A percentile compares a stretch with the other conserved stretches of the same genome.
These are phyloP conservation scores for Drosophila serrata DNA, from an alignment of 1,140 invertebrate species.

Conservation along the genomic window DNA sequence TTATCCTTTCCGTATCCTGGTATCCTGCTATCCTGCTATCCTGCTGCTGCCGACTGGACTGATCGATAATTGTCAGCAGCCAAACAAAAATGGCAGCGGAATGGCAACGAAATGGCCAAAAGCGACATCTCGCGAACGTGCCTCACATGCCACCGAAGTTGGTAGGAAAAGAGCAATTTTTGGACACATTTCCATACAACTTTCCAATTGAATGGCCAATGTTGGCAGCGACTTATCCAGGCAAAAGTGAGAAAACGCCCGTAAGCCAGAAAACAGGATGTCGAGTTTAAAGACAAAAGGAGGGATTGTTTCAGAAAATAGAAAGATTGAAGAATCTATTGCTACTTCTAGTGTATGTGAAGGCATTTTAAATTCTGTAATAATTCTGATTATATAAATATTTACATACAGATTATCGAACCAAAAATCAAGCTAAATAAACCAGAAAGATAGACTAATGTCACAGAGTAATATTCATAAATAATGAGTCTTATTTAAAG, in stretches of 20 bases:
- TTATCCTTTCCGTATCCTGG: constrained; percentile 4
- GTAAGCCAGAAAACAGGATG: constrained; percentile 10
- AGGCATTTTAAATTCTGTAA: background rate
- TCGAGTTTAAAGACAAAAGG: background rate
- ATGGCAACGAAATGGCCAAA: constrained; percentile 66
- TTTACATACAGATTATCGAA: background rate
- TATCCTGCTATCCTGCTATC: constrained; percentile 4
- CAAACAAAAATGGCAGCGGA: constrained; percentile 59
- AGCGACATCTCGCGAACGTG: constrained; percentile 67
- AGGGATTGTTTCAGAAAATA: background rate
- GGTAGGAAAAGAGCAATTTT: constrained; percentile 4
- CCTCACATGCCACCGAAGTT: constrained; percentile 40
- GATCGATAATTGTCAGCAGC: constrained; percentile 77
- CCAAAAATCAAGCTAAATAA: background rate
- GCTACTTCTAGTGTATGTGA: background rate
- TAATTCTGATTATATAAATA: background rate
- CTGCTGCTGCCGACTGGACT: constrained; percentile 41
- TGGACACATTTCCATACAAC: constrained; percentile 47
- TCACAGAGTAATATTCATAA: background rate
- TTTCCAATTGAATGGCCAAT: constrained; percentile 42
- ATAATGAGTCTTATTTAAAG: background rate
- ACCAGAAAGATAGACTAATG: background rate
- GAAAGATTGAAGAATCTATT: background rate
- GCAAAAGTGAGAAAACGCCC: constrained; percentile 30
- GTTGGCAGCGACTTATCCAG: constrained; percentile 12